Conservation (phyloP, 2,797 vertebrate species). For the Coendou prehensilis region DNA sequence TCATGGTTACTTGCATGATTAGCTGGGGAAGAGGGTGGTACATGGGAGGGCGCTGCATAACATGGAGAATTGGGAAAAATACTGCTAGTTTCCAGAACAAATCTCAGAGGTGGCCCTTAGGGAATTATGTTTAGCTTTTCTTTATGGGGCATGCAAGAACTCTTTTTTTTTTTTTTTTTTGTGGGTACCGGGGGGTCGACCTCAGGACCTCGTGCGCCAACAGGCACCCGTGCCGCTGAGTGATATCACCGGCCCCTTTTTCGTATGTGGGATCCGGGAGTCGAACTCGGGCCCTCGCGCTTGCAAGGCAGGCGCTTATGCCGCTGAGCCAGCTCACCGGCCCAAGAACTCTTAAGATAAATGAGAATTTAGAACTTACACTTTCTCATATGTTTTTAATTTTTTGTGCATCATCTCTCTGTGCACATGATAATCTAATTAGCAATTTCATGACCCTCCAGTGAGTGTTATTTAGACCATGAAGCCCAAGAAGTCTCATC, state of each 20-base stretch:
- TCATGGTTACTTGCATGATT: neutral
- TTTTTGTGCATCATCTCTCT: neutral
- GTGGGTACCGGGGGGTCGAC: too few relatives aligned
- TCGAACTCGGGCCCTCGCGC: too few relatives aligned
- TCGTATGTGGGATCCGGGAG: too few relatives aligned
- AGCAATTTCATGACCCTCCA: neutral
- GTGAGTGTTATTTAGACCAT: neutral
- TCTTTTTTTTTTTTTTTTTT: too few relatives aligned
- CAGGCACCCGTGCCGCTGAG: too few relatives aligned
- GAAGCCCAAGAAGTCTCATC: neutral
- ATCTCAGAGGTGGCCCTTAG: neutral
- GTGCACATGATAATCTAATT: neutral
- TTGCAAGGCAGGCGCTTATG: too few relatives aligned
- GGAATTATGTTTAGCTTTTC: neutral
- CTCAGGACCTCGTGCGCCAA: too few relatives aligned
- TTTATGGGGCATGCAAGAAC: neutral
- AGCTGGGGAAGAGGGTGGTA: neutral
- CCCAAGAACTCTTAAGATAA: neutral
- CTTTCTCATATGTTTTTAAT: conserved; percentile 14
- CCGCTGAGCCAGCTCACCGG: too few relatives aligned
- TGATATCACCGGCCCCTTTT: too few relatives aligned
- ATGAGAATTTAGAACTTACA: conserved; percentile 47
- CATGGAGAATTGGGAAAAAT: neutral
- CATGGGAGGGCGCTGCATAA: neutral
- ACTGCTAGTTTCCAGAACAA: neutral